phyloP scores from a whole-genome alignment of 2,113 vertebrate species.

The Catagonus wagneri region DNA sequence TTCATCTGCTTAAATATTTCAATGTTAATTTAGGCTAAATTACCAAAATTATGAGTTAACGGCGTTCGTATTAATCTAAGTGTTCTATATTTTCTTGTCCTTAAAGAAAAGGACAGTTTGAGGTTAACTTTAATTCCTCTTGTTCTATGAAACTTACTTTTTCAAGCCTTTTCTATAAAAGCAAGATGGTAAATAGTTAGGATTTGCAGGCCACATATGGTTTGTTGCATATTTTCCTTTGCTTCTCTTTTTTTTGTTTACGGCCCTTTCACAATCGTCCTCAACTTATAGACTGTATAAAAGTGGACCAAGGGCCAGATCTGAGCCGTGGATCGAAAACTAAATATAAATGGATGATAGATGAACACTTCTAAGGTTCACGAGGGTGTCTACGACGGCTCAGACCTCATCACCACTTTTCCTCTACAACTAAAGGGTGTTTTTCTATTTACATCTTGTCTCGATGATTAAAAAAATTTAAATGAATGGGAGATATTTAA shows the following conservation, averaged over 20 bases:
- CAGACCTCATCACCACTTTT: neutral
- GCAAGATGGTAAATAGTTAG: too few species aligned
- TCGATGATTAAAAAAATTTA: neutral
- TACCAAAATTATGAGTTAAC: neutral
- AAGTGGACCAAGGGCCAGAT: neutral
- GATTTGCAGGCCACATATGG: too few species aligned
- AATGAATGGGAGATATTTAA: too few species aligned
- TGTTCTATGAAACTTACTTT: too few species aligned
- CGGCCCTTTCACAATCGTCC: too few species aligned
- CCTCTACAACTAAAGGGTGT: neutral
- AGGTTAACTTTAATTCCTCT: too few species aligned
- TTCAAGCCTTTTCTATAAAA: too few species aligned
- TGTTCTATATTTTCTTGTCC: neutral
- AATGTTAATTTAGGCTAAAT: constrained; percentile 21
- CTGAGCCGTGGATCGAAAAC: neutral
- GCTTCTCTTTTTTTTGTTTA: too few species aligned
- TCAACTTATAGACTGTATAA: too few species aligned
- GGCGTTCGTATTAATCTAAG: neutral
- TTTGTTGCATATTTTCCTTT: too few species aligned
- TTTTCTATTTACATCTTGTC: neutral
- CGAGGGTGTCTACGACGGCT: neutral
- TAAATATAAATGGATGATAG: neutral
- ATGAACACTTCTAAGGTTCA: neutral
- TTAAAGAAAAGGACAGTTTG: neutral
- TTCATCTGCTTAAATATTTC: too few species aligned